Evolutionary conservation across 2,113 vertebrate species (phyloP).

Genomic region (Crotalus helleri): DNA sequence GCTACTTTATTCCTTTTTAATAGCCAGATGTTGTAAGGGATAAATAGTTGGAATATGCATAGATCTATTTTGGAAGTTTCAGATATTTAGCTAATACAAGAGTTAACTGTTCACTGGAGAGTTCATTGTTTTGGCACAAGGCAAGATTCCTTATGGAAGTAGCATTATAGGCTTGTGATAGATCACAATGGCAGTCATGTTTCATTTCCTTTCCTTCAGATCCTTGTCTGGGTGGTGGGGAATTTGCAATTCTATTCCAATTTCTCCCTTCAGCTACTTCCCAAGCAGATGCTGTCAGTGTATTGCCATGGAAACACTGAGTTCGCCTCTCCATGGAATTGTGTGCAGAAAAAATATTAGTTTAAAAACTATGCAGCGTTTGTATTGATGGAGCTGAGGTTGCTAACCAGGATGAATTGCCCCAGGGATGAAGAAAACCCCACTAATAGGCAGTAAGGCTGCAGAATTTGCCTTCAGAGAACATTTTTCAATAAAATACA

Average conservation of each 20-base stretch:
- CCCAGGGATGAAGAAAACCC: constrained; percentile 53
- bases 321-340: constrained; percentile 64
- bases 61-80: background rate
- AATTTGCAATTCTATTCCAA: constrained; percentile 72
- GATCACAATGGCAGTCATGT: constrained; percentile 24
- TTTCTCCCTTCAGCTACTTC: constrained; percentile 68
- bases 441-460: constrained; percentile 10
- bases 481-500: background rate
- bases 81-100: background rate
- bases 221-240: constrained; percentile 56
- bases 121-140: constrained; percentile 10
- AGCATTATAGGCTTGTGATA: background rate
- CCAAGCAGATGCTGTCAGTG: constrained; percentile 70
- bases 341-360: constrained; percentile 71
- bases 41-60: background rate
- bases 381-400: constrained; percentile 61
- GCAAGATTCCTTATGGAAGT: constrained; percentile 7
- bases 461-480: constrained; percentile 10
- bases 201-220: constrained; percentile 47
- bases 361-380: constrained; percentile 68
- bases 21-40: background rate
- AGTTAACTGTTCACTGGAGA: background rate
- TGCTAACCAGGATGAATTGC: constrained; percentile 61
- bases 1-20: background rate
- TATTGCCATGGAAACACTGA: constrained; percentile 68